Conservation (phyloP, 2,797 vertebrate genomes). For the Halcyon badia region DNA sequence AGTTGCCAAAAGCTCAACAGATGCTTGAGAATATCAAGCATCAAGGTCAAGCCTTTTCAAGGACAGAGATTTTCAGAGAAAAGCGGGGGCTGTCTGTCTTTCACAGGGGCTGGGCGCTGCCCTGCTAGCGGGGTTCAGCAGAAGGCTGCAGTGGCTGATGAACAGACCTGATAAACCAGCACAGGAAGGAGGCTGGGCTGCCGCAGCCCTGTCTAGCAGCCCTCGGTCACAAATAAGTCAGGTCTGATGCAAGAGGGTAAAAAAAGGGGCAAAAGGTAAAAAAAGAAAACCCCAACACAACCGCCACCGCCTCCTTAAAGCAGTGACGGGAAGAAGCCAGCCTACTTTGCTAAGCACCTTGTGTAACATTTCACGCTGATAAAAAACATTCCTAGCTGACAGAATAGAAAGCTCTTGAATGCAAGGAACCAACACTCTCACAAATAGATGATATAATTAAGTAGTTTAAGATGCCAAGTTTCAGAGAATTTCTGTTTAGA, state of each 20-base stretch:
- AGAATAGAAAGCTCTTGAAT: background rate
- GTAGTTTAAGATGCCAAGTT: background rate
- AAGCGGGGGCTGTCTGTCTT: fast-evolving
- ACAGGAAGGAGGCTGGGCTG: background rate
- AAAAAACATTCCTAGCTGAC: background rate
- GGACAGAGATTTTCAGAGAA: background rate
- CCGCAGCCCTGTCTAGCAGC: background rate
- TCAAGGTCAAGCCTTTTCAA: background rate
- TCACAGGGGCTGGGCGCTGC: background rate
- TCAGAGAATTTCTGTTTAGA: background rate
- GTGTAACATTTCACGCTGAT: background rate
- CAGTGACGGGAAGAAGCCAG: background rate
- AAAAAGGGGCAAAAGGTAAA: background rate
- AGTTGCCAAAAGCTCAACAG: background rate
- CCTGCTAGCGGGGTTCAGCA: background rate
- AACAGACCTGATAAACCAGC: fast-evolving
- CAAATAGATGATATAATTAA: background rate
- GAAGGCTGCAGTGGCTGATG: background rate
- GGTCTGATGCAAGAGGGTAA: background rate
- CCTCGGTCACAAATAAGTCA: background rate
- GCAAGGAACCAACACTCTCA: background rate
- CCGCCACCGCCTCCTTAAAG: background rate
- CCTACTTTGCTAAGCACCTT: background rate
- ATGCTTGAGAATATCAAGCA: background rate
- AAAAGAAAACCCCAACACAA: background rate